Evolutionary conservation across 2,113 vertebrate species (phyloP).

Genomic region (Leptocoma aspasia): DNA sequence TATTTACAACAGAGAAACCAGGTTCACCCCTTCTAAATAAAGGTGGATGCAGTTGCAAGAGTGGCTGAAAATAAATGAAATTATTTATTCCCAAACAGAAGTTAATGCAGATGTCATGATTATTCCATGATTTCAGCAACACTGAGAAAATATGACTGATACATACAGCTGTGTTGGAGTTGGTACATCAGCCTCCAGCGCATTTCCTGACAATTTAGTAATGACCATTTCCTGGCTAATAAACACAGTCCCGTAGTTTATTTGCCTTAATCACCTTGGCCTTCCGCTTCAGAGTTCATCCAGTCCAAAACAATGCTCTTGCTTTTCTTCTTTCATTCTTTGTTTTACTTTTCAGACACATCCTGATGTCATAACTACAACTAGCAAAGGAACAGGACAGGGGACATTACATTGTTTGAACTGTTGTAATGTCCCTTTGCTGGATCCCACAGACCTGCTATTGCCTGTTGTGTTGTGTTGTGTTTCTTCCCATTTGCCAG

Average conservation of each 20-base stretch:
- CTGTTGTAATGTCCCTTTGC: not conserved
- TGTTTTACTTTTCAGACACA: not conserved
- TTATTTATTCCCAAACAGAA: not conserved
- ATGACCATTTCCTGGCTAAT: constrained; percentile 46
- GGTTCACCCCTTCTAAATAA: not conserved
- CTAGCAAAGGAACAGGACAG: not conserved
- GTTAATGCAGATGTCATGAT: not conserved
- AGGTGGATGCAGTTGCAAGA: not conserved
- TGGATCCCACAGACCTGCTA: not conserved
- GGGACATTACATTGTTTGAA: not conserved
- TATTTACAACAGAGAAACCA: not conserved
- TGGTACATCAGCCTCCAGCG: not conserved
- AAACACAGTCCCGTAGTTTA: not conserved
- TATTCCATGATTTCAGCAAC: not conserved
- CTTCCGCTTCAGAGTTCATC: constrained; percentile 23
- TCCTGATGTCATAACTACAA: not conserved
- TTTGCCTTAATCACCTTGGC: constrained; percentile 31
- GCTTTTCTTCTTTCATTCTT: not conserved
- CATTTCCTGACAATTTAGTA: constrained; percentile 22
- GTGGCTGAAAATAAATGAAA: not conserved
- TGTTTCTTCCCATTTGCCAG: not conserved
- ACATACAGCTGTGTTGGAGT: not conserved
- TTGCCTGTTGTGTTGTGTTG: not conserved
- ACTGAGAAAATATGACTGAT: not conserved
- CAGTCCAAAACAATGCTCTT: constrained; percentile 6